These are phyloP conservation scores for Amphilophus citrinellus DNA, from an alignment of 2,113 vertebrate genomes.

Conservation along the genomic window DNA sequence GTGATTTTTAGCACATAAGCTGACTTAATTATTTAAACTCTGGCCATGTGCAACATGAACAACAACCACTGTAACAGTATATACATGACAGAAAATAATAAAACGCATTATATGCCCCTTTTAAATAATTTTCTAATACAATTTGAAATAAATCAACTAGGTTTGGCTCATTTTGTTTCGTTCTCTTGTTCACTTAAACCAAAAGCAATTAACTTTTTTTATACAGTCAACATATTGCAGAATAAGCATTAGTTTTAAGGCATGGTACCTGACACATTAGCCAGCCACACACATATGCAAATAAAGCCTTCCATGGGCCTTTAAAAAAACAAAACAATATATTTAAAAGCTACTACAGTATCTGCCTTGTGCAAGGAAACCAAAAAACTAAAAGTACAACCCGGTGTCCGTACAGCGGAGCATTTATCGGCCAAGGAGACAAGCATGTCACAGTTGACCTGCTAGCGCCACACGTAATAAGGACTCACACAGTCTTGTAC, in stretches of 20 bases:
- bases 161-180: too few species aligned
- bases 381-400: not conserved
- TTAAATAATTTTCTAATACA: not conserved
- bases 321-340: not conserved
- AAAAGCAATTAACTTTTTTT: not conserved
- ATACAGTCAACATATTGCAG: not conserved
- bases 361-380: not conserved
- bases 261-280: not conserved
- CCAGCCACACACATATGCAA: not conserved
- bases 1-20: not conserved
- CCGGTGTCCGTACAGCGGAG: not conserved
- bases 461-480: not conserved
- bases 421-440: constrained; percentile 18
- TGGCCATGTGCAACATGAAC: not conserved
- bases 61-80: not conserved
- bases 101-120: not conserved
- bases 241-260: not conserved
- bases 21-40: not conserved
- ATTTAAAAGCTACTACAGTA: not conserved
- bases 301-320: not conserved
- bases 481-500: not conserved
- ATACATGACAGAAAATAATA: not conserved
- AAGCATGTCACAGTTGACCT: constrained; percentile 13
- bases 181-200: too few species aligned
- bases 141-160: not conserved